These are phyloP conservation scores for Lathronympha strigana DNA, from an alignment of 2,888 invertebrate species.

Conservation along the genomic window DNA sequence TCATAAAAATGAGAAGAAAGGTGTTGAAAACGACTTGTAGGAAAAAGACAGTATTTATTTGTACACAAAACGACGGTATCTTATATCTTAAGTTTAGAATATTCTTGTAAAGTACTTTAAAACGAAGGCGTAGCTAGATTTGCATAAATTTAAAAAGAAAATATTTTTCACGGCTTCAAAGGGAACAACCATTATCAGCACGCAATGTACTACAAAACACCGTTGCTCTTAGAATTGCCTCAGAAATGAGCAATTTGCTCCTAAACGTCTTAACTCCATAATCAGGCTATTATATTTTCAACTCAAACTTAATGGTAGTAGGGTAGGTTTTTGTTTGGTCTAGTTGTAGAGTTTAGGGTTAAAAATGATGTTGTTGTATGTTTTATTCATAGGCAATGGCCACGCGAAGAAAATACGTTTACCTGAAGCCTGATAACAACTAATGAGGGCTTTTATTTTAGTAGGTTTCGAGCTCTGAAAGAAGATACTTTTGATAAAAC, in stretches of 20 bases:
- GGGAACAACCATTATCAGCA: conserved; percentile 31
- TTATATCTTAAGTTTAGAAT: neutral
- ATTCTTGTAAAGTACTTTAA: neutral
- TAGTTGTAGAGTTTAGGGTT: neutral
- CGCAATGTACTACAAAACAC: conserved; percentile 35
- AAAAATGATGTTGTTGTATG: conserved; percentile 5
- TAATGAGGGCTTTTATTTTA: conserved; percentile 29
- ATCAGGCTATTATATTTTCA: neutral
- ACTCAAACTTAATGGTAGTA: neutral
- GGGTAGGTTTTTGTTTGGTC: neutral
- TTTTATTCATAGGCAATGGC: conserved; percentile 35
- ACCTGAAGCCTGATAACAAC: conserved; percentile 29
- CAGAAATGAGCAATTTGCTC: neutral
- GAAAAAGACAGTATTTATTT: no score
- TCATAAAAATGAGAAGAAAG: no score
- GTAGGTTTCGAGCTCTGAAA: neutral
- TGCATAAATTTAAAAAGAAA: conserved; percentile 8
- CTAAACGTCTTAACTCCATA: neutral
- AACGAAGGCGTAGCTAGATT: conserved; percentile 10
- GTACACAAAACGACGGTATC: no score
- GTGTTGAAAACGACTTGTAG: no score
- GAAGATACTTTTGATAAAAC: conserved; percentile 4
- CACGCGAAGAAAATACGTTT: conserved; percentile 38
- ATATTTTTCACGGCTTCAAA: conserved; percentile 12
- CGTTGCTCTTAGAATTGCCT: conserved; percentile 32